Evolutionary conservation across 2,113 vertebrate genomes (phyloP), one percentile per base, ranked within the genome.

Genomic region (Grantiella picta): DNA sequence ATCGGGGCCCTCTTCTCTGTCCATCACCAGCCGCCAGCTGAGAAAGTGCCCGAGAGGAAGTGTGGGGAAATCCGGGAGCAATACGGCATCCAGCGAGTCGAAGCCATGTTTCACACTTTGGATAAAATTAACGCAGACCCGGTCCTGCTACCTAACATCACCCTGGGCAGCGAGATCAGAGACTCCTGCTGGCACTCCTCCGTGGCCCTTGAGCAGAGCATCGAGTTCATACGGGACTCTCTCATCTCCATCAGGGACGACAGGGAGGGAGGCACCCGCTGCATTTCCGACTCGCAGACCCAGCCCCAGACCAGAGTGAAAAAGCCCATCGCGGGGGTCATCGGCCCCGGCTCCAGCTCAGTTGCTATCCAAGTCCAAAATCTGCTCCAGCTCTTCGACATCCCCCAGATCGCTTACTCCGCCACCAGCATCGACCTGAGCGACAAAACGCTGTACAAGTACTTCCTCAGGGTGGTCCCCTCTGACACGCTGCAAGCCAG

Each of bases 131-230:
- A 99, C 42, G 93, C 98, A 3, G 99, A 99, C 96, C 99, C 98
- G 0, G 79, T 98, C 56, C 98, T 99, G 80, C 98, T 99, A n/a
- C 99, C 99, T 85, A 99, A 99, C 92, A 99, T 99, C 97, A 99
- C 98, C 25, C 97, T 99, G 94, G 99, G 99, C 95, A 99, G 99
- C 52, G 99, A 99, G 98, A 99, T 99, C 96, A 98, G 99, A 68
- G 99, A 99, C 97, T 99, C 99, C 40, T 99, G 99, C 96, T 99
- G 99, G 99, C 99, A 99, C 93, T 99, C 99, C 3, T 99, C 99
- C 0, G 99, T 99, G 80, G 99, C 99, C 71, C 97, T 99, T 97
- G 99, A 99, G 95, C 99, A 99, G 96, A 99, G 99, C 97, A 99
- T 99, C 42, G 99, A 99, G 97, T 99, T 99, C 94, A 99, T 99